These are phyloP conservation scores for Drosophila longiperda DNA, from an alignment of 2,888 invertebrate species.

Conservation along the genomic window DNA sequence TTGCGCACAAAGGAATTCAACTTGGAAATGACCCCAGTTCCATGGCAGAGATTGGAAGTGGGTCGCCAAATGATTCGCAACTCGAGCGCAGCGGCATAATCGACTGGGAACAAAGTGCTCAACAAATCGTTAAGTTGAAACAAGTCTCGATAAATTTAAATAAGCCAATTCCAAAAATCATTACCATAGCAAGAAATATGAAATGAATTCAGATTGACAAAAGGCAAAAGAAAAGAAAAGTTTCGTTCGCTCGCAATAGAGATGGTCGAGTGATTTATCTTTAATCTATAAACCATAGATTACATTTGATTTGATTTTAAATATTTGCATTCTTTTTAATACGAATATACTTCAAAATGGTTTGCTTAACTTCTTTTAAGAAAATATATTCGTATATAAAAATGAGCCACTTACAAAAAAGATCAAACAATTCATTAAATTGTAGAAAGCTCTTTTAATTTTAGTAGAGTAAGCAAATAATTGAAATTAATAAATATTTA, in stretches of 20 bases:
- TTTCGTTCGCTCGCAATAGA: slow-evolving; percentile 11
- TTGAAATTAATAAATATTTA: too few relatives aligned
- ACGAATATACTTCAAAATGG: background rate
- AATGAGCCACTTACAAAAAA: background rate
- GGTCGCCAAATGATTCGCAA: slow-evolving; percentile 55
- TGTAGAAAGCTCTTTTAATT: background rate
- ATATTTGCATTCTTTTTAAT: background rate
- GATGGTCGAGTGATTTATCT: slow-evolving; percentile 13
- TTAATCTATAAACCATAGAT: background rate
- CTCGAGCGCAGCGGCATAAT: slow-evolving; percentile 46
- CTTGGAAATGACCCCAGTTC: slow-evolving; percentile 15
- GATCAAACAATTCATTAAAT: background rate
- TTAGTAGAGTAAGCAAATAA: background rate
- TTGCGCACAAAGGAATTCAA: slow-evolving; percentile 62
- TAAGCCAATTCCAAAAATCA: slow-evolving; percentile 55
- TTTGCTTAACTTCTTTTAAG: background rate
- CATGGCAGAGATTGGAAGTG: slow-evolving; percentile 14
- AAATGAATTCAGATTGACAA: slow-evolving; percentile 34
- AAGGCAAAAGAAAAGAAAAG: slow-evolving; percentile 21
- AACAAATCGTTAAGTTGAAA: slow-evolving; percentile 56
- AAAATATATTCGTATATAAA: background rate
- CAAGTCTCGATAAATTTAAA: slow-evolving; percentile 67
- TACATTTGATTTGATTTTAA: background rate
- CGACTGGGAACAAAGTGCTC: slow-evolving; percentile 54
- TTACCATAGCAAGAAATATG: slow-evolving; percentile 33